Base-by-base conservation (phyloP, 53 echinoderm and acorn worm species). In the Echinometra lucunter region DNA sequence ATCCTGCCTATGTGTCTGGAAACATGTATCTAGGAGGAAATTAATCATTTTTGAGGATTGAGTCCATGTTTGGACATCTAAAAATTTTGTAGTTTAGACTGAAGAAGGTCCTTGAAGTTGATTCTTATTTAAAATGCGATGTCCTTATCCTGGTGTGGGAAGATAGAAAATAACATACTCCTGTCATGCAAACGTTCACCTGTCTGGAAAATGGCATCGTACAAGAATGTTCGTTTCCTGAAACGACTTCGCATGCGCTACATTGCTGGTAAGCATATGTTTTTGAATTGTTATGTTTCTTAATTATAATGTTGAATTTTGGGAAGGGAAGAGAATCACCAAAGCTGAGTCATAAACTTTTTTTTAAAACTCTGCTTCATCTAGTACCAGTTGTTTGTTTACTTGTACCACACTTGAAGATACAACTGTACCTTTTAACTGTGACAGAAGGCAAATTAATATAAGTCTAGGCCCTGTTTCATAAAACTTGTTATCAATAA, bases 211-310 rank as follows among this genome's bases (percentile, higher is more conserved):
- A 92, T 92, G 92, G 47, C 92, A 32, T 55, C 92, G 0, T 92
- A 44, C 57, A 74, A 74, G n/a, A 92, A 92, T 32, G 92, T 92
- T 78, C 78, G 92, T 74, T 94, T 82, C 60, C 94, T 94, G 30
- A 94, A 83, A 63, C 94, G 94, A 27, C 44, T 94, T 38, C 94
- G 66, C n/a, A 57, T 94, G 82, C 83, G 94, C 38, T 83, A 94
- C 85, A 83, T 94, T 58, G 94, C 94, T 60, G 94, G 94, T 94
- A 83, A 94, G 94, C n/a, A n/a, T n/a, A n/a, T n/a, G n/a, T n/a
- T n/a, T n/a, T n/a, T n/a, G n/a, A n/a, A n/a, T n/a, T n/a, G 18
- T 30, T 75, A 17, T 16, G 37, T 3, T 27, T 80, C 8, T 80
- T 40, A 37, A 38, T 44, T 17, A 80, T 40, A 23, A 40, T 37